Conservation (phyloP, 2,888 invertebrate species). For the Mesochorus sp. region DNA sequence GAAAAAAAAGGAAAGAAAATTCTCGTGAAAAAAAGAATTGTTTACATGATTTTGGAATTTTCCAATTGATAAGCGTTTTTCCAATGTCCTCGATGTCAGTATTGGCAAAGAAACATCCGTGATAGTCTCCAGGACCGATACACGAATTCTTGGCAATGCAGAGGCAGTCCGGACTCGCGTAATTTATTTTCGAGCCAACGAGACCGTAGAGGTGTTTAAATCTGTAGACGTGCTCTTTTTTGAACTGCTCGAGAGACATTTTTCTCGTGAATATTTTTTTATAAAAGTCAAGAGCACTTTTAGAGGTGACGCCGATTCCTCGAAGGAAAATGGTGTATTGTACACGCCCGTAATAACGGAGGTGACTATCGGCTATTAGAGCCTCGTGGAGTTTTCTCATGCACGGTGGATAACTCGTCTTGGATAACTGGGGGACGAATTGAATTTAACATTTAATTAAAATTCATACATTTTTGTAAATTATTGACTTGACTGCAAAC, state of each 20-base stretch:
- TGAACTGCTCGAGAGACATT: slow-evolving; percentile 93
- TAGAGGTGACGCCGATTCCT: slow-evolving; percentile 94
- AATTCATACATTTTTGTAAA: background rate
- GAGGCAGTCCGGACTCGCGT: slow-evolving; percentile 94
- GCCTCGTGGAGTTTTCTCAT: slow-evolving; percentile 95
- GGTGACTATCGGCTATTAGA: slow-evolving; percentile 91
- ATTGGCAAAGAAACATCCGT: slow-evolving; percentile 97
- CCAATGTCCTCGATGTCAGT: slow-evolving; percentile 89
- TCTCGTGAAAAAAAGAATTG: slow-evolving; percentile 44
- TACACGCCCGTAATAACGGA: slow-evolving; percentile 93
- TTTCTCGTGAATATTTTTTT: slow-evolving; percentile 93
- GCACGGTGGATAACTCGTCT: slow-evolving; percentile 95
- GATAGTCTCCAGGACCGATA: slow-evolving; percentile 91
- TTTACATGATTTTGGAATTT: slow-evolving; percentile 86
- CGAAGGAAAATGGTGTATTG: slow-evolving; percentile 98
- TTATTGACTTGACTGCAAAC: background rate
- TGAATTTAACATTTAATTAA: background rate
- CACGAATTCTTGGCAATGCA: slow-evolving; percentile 90
- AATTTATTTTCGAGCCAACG: slow-evolving; percentile 94
- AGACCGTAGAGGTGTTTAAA: slow-evolving; percentile 97
- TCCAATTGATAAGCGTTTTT: slow-evolving; percentile 88
- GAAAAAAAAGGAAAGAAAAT: slow-evolving; percentile 17
- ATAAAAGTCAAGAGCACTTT: slow-evolving; percentile 96
- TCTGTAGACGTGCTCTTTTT: slow-evolving; percentile 96
- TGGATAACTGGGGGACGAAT: slow-evolving; percentile 84